These are phyloP conservation scores for Otus sunia DNA, from an alignment of 2,113 vertebrate genomes.

Conservation along the genomic window DNA sequence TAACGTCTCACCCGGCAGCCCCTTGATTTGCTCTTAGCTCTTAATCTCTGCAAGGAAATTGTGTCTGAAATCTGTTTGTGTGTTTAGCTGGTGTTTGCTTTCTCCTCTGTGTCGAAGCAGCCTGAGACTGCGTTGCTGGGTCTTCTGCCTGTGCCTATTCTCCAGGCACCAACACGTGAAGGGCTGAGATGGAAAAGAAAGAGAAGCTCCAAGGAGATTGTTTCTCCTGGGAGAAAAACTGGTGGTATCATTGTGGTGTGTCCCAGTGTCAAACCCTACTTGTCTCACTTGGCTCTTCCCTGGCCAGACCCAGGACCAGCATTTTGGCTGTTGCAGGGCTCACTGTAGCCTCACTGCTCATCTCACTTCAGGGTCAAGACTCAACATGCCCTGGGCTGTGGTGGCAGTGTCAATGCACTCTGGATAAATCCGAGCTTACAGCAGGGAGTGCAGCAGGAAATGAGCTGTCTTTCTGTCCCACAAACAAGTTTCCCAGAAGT, in stretches of 20 bases:
- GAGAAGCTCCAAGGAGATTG: not conserved
- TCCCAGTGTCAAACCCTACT: not conserved
- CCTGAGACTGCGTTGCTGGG: rapidly evolving
- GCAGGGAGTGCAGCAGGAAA: not conserved
- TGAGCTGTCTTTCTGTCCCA: not conserved
- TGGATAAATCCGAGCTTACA: not conserved
- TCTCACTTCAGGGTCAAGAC: not conserved
- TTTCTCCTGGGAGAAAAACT: not conserved
- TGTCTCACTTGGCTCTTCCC: not conserved
- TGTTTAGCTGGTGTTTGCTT: not conserved
- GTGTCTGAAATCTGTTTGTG: not conserved
- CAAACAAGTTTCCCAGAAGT: not conserved
- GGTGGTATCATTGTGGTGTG: not conserved
- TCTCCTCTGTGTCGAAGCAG: not conserved
- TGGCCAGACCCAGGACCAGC: rapidly evolving
- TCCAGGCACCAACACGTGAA: not conserved
- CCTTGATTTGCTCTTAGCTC: constrained; percentile 4
- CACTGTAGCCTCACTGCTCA: not conserved
- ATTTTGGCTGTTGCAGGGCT: not conserved
- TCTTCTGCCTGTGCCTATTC: not conserved
- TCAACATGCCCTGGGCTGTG: rapidly evolving
- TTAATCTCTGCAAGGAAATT: not conserved
- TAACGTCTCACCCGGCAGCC: not conserved
- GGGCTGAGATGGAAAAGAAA: not conserved
- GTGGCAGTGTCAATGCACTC: not conserved